Evolutionary conservation across 2,797 vertebrate genomes (phyloP).

Genomic region (Gymnodraco acuticeps): DNA sequence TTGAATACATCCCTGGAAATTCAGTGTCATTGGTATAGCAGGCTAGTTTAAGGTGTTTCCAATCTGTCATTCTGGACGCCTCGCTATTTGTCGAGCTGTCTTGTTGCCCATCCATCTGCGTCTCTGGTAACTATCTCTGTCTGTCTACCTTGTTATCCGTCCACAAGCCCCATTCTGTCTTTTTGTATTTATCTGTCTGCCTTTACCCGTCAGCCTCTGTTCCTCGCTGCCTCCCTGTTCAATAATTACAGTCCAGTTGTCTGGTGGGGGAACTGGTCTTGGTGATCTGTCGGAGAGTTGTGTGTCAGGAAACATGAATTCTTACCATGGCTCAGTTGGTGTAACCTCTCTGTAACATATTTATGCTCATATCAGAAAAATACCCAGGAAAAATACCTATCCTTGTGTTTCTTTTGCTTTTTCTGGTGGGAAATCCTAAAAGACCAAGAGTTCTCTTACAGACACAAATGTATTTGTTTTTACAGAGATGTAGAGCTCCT

Average conservation of each 20-base stretch:
- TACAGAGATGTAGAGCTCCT: background rate
- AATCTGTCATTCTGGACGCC: constrained; percentile 64
- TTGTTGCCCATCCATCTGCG: constrained; percentile 72
- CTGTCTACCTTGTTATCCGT: constrained; percentile 76
- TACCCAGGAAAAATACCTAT: background rate
- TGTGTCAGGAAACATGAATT: constrained; percentile 21
- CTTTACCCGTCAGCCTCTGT: constrained; percentile 57
- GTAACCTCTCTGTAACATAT: constrained; percentile 28
- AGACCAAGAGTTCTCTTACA: background rate
- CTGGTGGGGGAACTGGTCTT: constrained; percentile 42
- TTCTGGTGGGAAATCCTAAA: background rate
- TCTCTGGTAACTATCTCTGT: constrained; percentile 72
- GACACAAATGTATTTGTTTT: background rate
- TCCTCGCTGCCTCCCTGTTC: constrained; percentile 52
- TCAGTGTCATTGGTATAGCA: constrained; percentile 27
- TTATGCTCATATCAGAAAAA: constrained; percentile 18
- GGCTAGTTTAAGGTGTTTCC: constrained; percentile 63
- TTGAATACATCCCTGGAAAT: constrained; percentile 53
- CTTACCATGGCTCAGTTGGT: constrained; percentile 5
- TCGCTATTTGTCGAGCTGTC: constrained; percentile 78
- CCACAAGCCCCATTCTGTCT: constrained; percentile 67
- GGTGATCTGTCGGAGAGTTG: constrained; percentile 45
- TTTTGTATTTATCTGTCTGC: constrained; percentile 73
- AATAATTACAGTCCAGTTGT: constrained; percentile 76
- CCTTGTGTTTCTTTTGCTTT: background rate